Conservation (phyloP, 1,140 invertebrate species). For the Atta texana region DNA sequence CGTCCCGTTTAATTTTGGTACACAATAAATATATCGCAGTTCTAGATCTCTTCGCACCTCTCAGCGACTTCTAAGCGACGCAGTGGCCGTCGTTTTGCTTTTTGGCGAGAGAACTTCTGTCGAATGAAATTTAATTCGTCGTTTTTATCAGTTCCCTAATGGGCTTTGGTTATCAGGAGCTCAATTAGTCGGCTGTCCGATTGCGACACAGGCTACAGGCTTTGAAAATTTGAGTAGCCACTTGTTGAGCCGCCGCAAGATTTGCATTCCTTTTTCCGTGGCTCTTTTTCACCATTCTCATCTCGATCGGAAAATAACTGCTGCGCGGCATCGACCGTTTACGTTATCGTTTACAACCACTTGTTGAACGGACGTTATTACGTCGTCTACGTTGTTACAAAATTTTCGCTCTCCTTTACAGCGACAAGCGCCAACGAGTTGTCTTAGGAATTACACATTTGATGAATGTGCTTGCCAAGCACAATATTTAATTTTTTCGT, state of each 20-base stretch:
- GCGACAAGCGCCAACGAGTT: background rate
- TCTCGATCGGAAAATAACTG: slow-evolving; percentile 54
- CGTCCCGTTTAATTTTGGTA: background rate
- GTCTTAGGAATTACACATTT: background rate
- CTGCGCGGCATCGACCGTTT: slow-evolving; percentile 42
- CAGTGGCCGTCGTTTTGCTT: too few species aligned
- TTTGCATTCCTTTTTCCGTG: slow-evolving; percentile 57
- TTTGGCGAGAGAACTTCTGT: background rate
- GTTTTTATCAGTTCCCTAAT: slow-evolving; percentile 9
- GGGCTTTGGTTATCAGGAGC: background rate
- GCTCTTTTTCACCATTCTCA: slow-evolving; percentile 31
- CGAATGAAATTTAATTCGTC: background rate
- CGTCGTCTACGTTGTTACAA: slow-evolving; percentile 17
- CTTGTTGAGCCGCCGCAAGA: slow-evolving; percentile 60
- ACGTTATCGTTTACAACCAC: slow-evolving; percentile 63
- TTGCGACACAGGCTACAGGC: slow-evolving; percentile 4
- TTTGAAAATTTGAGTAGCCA: slow-evolving; percentile 66
- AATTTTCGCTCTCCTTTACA: slow-evolving; percentile 9
- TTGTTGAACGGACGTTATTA: slow-evolving; percentile 61
- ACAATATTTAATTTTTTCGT: background rate
- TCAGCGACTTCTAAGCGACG: background rate
- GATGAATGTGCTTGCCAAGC: too few species aligned
- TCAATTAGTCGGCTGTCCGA: slow-evolving; percentile 32
- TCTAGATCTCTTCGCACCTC: background rate
- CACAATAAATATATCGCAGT: background rate